Evolutionary conservation across 2,888 invertebrate genomes (phyloP).

Genomic region (Heliconius ismenius): DNA sequence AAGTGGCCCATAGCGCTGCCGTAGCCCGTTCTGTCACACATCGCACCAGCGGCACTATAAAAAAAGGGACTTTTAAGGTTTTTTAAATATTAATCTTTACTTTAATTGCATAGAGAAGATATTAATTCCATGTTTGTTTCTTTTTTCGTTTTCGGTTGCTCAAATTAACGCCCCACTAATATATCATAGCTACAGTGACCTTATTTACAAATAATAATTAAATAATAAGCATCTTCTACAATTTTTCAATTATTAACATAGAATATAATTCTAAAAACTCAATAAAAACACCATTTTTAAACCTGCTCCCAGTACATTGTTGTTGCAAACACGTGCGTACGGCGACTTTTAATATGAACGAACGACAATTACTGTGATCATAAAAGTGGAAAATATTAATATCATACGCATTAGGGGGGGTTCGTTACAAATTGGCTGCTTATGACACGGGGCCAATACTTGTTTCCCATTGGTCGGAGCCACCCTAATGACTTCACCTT

Average conservation of each 20-base stretch:
- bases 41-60: conserved; percentile 86
- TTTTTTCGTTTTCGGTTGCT: too few species aligned
- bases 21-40: conserved; percentile 86
- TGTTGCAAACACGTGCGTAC: conserved; percentile 58
- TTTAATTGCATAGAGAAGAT: too few species aligned
- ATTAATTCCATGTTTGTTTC: too few species aligned
- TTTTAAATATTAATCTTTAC: background rate
- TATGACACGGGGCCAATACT: conserved; percentile 51
- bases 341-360: conserved; percentile 69
- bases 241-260: background rate
- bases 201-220: too few species aligned
- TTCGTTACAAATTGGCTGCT: conserved; percentile 63
- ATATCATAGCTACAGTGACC: too few species aligned
- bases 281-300: conserved; percentile 27
- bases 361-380: conserved; percentile 72
- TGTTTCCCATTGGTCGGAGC: conserved; percentile 46
- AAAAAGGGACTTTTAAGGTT: background rate
- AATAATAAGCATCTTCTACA: too few species aligned
- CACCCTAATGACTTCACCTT: conserved; percentile 49
- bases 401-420: conserved; percentile 57
- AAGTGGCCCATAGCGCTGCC: conserved; percentile 83
- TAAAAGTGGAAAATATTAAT: conserved; percentile 75
- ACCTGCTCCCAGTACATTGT: conserved; percentile 44
- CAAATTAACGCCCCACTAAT: too few species aligned
- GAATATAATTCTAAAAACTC: background rate